Conservation (phyloP, 1,140 invertebrate genomes). For the Drosophila melanogaster region DNA sequence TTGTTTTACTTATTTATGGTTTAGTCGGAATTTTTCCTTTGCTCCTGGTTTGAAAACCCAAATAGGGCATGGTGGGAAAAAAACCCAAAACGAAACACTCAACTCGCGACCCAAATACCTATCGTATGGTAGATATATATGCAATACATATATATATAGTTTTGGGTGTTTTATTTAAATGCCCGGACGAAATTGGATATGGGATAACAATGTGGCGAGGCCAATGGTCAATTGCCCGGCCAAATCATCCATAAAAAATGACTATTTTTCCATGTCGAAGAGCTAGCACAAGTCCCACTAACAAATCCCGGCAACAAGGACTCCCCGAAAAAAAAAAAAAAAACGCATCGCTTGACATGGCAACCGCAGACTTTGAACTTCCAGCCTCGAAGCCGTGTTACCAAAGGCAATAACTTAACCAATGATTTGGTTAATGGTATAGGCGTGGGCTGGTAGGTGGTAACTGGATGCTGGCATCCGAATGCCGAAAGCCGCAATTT, state of each 20-base stretch:
- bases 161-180: constrained; percentile 17
- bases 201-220: constrained; percentile 27
- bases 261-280: constrained; percentile 13
- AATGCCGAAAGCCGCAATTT: constrained; percentile 42
- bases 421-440: constrained; percentile 57
- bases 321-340: too few relatives aligned
- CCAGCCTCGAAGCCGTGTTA: not conserved
- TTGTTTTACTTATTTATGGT: constrained; percentile 20
- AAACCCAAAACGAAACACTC: constrained; percentile 18
- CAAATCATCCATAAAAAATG: constrained; percentile 31
- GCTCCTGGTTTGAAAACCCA: not conserved
- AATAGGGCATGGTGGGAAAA: constrained; percentile 6
- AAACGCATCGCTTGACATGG: not conserved
- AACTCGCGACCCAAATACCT: constrained; percentile 14
- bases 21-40: constrained; percentile 12
- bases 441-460: constrained; percentile 3
- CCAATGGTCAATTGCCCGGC: constrained; percentile 20
- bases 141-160: not conserved
- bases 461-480: not conserved
- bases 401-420: constrained; percentile 28
- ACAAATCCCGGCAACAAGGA: not conserved
- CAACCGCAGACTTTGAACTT: constrained; percentile 16
- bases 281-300: not conserved
- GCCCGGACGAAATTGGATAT: constrained; percentile 10
- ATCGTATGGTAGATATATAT: constrained; percentile 2